phyloP scores from a whole-genome alignment of 1,140 invertebrate genomes.

The Leptestheria dahalacensis region DNA sequence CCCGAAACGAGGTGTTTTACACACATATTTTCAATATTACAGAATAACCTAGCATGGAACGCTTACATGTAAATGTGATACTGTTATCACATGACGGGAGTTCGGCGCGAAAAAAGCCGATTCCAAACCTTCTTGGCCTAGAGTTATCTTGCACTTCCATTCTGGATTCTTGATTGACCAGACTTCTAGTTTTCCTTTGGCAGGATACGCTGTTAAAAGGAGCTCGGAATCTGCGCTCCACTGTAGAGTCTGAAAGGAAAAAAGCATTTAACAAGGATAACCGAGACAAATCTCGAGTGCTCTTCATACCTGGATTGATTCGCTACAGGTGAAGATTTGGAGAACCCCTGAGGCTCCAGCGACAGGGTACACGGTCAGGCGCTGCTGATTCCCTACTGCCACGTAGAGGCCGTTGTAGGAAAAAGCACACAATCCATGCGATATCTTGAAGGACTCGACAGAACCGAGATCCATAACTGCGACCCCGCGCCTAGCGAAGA shows the following conservation, averaged over 20 bases:
- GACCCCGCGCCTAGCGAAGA: too few relatives aligned
- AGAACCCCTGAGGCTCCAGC: background rate
- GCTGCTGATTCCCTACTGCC: constrained; percentile 6
- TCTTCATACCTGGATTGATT: background rate
- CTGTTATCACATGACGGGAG: constrained; percentile 5
- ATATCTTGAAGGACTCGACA: background rate
- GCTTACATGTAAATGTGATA: background rate
- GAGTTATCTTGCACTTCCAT: background rate
- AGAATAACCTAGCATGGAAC: background rate
- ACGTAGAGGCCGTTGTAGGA: constrained; percentile 3
- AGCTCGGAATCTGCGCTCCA: constrained; percentile 10
- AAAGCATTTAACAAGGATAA: background rate
- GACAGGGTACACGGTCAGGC: background rate
- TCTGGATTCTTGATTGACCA: background rate
- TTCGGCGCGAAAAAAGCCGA: constrained; percentile 2
- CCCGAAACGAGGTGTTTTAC: background rate
- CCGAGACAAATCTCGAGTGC: too few relatives aligned
- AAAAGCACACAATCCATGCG: constrained; percentile 1
- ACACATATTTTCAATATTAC: background rate
- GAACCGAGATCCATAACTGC: background rate
- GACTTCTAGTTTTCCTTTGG: constrained; percentile 2
- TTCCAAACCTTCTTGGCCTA: background rate
- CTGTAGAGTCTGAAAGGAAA: background rate
- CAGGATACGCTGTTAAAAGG: background rate
- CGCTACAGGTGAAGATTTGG: background rate